Percentiles rank a stretch among this genome's conserved stretches.
These are phyloP conservation scores for Fulica atra DNA, from an alignment of 2,113 vertebrate genomes.

Conservation along the genomic window DNA sequence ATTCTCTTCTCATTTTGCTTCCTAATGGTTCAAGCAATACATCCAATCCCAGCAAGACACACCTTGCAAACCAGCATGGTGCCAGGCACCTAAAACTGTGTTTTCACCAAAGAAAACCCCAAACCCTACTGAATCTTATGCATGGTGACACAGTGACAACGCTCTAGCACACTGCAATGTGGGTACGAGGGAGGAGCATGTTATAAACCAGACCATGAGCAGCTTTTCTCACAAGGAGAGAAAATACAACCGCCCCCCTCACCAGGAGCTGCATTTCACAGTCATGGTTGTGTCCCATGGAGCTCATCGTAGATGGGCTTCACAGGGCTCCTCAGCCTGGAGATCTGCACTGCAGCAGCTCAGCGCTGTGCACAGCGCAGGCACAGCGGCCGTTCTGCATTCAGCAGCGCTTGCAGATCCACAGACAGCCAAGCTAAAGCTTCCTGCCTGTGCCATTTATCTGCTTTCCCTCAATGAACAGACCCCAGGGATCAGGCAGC, in stretches of 20 bases:
- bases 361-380: background rate
- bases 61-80: background rate
- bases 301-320: background rate
- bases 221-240: background rate
- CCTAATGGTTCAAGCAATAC: background rate
- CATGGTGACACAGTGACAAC: rapidly evolving
- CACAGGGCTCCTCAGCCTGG: background rate
- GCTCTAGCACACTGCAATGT: rapidly evolving
- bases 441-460: background rate
- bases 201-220: background rate
- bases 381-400: background rate
- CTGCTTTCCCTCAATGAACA: background rate
- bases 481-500: background rate
- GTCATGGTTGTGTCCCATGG: background rate
- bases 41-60: background rate
- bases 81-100: background rate
- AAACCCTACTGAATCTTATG: background rate
- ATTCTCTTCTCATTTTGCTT: background rate
- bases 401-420: background rate
- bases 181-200: background rate
- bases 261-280: background rate
- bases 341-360: constrained; percentile 55
- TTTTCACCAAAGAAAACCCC: background rate
- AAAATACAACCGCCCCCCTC: background rate
- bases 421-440: background rate